phyloP scores from a whole-genome alignment of 2,888 invertebrate species.

The Argyresthia albistria region DNA sequence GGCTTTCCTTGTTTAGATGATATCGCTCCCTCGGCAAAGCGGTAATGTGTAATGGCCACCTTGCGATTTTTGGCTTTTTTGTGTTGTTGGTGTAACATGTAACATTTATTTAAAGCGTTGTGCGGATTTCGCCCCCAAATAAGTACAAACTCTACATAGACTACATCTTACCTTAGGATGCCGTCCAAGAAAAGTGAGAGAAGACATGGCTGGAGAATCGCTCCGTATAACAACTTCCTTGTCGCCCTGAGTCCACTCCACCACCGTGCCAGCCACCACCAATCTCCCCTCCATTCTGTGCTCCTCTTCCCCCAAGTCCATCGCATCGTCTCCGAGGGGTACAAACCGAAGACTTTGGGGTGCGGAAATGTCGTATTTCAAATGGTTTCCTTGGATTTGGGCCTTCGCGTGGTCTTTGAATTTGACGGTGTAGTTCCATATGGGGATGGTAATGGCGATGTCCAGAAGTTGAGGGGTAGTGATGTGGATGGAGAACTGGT shows the following conservation, averaged over 20 bases:
- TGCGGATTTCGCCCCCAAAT: too few species aligned
- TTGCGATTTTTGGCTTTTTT: too few species aligned
- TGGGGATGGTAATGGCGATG: constrained; percentile 33
- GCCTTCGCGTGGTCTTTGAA: neutral
- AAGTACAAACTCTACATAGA: too few species aligned
- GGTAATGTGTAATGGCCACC: too few species aligned
- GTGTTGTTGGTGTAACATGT: too few species aligned
- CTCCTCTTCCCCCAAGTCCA: constrained; percentile 42
- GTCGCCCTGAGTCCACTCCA: constrained; percentile 48
- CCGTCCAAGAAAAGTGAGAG: constrained; percentile 54
- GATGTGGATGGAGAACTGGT: constrained; percentile 47
- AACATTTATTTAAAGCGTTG: too few species aligned
- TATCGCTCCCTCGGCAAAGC: too few species aligned
- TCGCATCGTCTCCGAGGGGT: constrained; percentile 52
- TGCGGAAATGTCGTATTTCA: constrained; percentile 55
- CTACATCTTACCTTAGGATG: too few species aligned
- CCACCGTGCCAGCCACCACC: constrained; percentile 45
- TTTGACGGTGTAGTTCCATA: neutral
- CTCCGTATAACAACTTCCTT: constrained; percentile 44
- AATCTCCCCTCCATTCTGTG: constrained; percentile 42
- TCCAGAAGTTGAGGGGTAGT: constrained; percentile 40
- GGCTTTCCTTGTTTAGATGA: too few species aligned
- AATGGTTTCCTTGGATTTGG: constrained; percentile 29
- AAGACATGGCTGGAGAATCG: constrained; percentile 42
- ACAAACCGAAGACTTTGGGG: constrained; percentile 60